Conservation (phyloP, 2,888 invertebrate species). For the Pachydiplax longipennis region DNA sequence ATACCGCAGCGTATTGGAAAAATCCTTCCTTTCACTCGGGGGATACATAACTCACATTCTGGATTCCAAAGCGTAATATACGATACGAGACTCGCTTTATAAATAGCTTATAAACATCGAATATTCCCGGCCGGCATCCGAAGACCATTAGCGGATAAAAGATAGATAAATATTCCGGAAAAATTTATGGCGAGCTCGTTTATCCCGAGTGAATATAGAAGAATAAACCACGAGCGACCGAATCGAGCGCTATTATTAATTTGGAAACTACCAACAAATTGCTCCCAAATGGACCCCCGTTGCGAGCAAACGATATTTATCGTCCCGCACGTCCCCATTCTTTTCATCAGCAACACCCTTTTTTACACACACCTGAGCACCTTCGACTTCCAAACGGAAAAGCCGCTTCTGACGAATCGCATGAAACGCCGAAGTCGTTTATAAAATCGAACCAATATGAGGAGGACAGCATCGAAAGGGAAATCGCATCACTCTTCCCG, state of each 20-base stretch:
- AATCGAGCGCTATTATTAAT: not conserved
- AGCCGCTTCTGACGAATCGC: not conserved
- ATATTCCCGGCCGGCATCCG: not conserved
- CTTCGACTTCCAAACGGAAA: not conserved
- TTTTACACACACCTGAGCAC: not conserved
- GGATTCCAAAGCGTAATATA: not conserved
- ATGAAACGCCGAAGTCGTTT: not conserved
- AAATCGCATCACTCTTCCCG: not conserved
- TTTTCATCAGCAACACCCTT: not conserved
- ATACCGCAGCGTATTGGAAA: not conserved
- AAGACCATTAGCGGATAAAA: not conserved
- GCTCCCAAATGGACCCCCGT: not conserved
- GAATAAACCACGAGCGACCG: not conserved
- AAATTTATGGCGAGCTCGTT: not conserved
- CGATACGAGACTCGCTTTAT: not conserved
- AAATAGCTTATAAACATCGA: not conserved
- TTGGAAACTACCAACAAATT: not conserved
- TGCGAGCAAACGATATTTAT: not conserved
- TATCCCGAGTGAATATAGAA: not conserved
- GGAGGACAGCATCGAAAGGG: not conserved
- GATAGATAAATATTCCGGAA: not conserved
- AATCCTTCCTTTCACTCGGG: not conserved
- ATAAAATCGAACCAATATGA: not conserved
- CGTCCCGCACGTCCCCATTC: not conserved
- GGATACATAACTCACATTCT: not conserved